Conservation (phyloP, 2,113 vertebrate species). For the Pongo abelii region DNA sequence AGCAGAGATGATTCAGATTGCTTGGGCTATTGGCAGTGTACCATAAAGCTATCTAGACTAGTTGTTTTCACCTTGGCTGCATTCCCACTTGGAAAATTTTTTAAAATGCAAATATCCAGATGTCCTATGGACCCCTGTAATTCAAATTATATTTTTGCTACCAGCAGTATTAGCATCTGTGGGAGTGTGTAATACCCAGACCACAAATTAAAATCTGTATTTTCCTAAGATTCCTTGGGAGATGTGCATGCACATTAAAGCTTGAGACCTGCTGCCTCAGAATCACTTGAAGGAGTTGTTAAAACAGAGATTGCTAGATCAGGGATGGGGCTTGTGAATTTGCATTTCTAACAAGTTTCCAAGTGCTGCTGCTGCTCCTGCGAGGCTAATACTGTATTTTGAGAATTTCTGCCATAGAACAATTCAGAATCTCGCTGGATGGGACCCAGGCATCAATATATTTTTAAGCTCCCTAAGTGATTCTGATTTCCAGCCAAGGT, state of each 20-base stretch:
- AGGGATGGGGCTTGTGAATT: not conserved
- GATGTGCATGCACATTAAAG: not conserved
- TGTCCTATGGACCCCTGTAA: not conserved
- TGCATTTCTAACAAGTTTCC: slow-evolving; percentile 27
- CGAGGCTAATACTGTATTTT: not conserved
- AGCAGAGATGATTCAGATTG: not conserved
- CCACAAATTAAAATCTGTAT: not conserved
- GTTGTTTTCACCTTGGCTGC: not conserved
- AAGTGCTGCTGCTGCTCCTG: not conserved
- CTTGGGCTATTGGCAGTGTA: not conserved
- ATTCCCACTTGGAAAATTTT: not conserved
- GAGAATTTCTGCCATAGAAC: slow-evolving; percentile 10
- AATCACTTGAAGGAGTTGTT: slow-evolving; percentile 12
- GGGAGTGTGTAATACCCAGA: not conserved
- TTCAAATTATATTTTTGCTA: not conserved
- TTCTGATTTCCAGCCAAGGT: slow-evolving; percentile 38
- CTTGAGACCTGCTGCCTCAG: not conserved
- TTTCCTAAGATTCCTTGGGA: not conserved
- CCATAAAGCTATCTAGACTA: not conserved
- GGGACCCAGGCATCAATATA: not conserved
- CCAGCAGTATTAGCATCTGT: not conserved
- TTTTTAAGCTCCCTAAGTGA: slow-evolving; percentile 38
- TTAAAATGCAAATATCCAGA: slow-evolving; percentile 1
- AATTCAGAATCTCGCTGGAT: slow-evolving; percentile 30
- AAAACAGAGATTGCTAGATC: not conserved